Evolutionary conservation across 2,888 invertebrate species (phyloP).

Genomic region (Galerucella nymphaeae): DNA sequence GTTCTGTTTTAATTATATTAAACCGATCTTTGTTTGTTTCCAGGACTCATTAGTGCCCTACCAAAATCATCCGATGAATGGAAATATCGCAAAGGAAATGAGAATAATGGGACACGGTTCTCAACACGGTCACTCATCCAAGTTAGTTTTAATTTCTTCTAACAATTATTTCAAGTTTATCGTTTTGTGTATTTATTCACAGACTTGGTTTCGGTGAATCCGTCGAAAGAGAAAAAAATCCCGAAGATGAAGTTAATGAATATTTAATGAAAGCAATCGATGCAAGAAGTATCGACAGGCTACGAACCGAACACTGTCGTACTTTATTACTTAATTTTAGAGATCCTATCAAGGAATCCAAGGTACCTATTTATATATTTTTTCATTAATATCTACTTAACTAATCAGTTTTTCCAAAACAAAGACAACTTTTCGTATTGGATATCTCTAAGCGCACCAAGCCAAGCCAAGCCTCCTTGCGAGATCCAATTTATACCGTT

Average conservation of each 20-base stretch:
- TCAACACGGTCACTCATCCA: slow-evolving; percentile 73
- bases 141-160: slow-evolving; percentile 64
- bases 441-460: no score
- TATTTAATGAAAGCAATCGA: slow-evolving; percentile 96
- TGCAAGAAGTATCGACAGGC: slow-evolving; percentile 90
- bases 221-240: slow-evolving; percentile 76
- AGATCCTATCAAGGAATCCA: slow-evolving; percentile 81
- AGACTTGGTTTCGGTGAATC: slow-evolving; percentile 81
- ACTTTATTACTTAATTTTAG: slow-evolving; percentile 88
- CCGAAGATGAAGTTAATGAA: slow-evolving; percentile 95
- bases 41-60: slow-evolving; percentile 73
- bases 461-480: no score
- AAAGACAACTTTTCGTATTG: no score
- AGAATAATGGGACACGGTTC: slow-evolving; percentile 92
- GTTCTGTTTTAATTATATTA: no score
- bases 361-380: slow-evolving; percentile 69
- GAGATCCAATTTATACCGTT: no score
- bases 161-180: no score
- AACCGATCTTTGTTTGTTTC: slow-evolving; percentile 37
- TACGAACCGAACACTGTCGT: slow-evolving; percentile 89
- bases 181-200: slow-evolving; percentile 25
- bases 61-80: slow-evolving; percentile 74
- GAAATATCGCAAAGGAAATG: slow-evolving; percentile 88
- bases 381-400: no score
- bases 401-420: no score